Conservation (phyloP, 2,113 vertebrate species). For the Ailuropoda melanoleuca region DNA sequence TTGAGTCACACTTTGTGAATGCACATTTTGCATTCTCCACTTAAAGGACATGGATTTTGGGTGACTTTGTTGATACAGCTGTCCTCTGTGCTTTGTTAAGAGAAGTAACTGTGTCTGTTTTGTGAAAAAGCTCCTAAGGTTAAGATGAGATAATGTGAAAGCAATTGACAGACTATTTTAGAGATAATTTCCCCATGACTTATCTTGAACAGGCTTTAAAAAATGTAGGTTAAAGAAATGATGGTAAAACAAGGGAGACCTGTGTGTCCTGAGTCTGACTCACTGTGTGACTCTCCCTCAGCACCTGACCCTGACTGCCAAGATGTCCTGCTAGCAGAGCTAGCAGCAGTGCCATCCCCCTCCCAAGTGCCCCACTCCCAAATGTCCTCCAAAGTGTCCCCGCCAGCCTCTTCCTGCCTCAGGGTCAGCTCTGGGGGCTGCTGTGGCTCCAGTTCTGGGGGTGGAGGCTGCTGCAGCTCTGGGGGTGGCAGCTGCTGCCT, state of each 20-base stretch:
- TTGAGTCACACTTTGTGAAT: not conserved
- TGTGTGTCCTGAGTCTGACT: not conserved
- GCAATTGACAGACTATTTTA: not conserved
- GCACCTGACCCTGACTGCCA: not conserved
- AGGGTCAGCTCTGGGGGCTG: not conserved
- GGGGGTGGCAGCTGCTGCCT: not conserved
- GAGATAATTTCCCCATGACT: not conserved
- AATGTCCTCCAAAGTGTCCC: not conserved
- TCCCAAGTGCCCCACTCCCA: not conserved
- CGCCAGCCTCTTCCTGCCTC: not conserved
- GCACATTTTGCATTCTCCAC: not conserved
- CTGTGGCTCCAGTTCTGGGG: constrained; percentile 13
- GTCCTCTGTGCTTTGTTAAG: not conserved
- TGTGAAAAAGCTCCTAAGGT: not conserved
- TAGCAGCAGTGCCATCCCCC: constrained; percentile 47
- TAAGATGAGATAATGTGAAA: not conserved
- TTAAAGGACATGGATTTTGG: not conserved
- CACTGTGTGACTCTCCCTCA: not conserved
- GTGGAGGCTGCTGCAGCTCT: not conserved
- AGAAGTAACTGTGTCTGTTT: not conserved
- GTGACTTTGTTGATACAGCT: not conserved
- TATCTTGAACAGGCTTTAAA: not conserved
- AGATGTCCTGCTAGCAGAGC: constrained; percentile 65
- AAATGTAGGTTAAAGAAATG: not conserved
- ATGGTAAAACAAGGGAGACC: not conserved